Percentiles rank a stretch among this genome's conserved stretches.
These are phyloP conservation scores for Branchellion lobata DNA, from an alignment of 2,888 invertebrate species.

Conservation along the genomic window DNA sequence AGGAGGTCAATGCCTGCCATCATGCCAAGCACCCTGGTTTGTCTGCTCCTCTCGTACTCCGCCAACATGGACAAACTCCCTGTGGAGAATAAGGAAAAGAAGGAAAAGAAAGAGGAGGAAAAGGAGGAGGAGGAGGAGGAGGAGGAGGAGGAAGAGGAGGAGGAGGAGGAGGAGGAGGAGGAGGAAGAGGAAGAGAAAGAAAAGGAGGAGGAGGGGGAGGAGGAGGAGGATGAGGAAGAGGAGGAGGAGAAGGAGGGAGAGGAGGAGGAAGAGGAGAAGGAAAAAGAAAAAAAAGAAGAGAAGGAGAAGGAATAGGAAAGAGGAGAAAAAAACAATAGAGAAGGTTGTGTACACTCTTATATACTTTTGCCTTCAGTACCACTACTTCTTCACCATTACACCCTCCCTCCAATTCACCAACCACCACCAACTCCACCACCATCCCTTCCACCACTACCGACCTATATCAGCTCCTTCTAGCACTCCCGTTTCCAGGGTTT, in stretches of 20 bases:
- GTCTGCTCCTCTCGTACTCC: slow-evolving; percentile 80
- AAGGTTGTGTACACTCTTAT: too few relatives aligned
- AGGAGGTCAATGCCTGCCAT: slow-evolving; percentile 84
- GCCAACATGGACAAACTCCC: slow-evolving; percentile 73
- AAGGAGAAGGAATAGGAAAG: background rate
- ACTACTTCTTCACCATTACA: background rate
- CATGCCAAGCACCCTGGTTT: slow-evolving; percentile 83
- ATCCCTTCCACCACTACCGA: slow-evolving; percentile 56
- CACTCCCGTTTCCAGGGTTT: slow-evolving; percentile 72
- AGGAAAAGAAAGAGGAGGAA: too few relatives aligned
- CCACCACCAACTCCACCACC: background rate
- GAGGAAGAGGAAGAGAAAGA: too few relatives aligned
- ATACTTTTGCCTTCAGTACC: too few relatives aligned
- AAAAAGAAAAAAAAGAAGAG: background rate
- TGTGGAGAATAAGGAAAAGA: slow-evolving; percentile 55
- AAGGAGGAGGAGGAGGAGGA: too few relatives aligned
- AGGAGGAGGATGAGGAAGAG: too few relatives aligned
- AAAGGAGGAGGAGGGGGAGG: too few relatives aligned
- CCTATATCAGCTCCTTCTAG: slow-evolving; percentile 75
- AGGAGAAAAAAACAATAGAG: too few relatives aligned
- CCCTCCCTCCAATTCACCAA: background rate
- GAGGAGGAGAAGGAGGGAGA: too few relatives aligned
- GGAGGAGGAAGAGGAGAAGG: too few relatives aligned
- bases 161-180: too few relatives aligned
- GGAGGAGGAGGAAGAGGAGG: too few relatives aligned